Evolutionary conservation across 2,797 vertebrate genomes (phyloP), one percentile per base, ranked within the genome.

Genomic region (Limosa lapponica): DNA sequence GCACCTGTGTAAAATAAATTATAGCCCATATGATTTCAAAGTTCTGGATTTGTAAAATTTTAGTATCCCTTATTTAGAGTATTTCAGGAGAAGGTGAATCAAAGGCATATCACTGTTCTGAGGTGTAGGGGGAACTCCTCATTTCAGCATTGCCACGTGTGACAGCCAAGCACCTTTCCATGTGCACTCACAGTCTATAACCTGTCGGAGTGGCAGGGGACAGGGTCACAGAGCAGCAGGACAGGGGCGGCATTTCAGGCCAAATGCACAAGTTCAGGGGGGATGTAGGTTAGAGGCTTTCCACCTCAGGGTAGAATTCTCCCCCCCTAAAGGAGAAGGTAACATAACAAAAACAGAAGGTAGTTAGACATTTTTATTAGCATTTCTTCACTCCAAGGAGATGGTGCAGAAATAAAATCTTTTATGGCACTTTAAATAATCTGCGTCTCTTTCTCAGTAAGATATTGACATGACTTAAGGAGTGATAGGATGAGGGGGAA

Each of bases 101-200:
- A 72, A 59, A 72, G 46, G 3, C 16, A 22, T 28, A 66, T 43
- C 52, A 28, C 13, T 27, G 11, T 30, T 78, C 10, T 66, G 15
- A 2, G 0, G 34, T 15, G 13, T 14, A 36, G 57, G 27, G 0
- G 6, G 48, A 19, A 13, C n/a, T 43, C 3, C 12, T 66, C 17
- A 37, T 30, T 34, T 61, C 20, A 37, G 8, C 23, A 43, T 37
- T 27, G 36, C 34, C 32, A 13, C 3, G 4, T 2, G 10, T 17
- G 65, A 43, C 52, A 49, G 11, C 16, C 36, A 36, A 9, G 8
- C 1, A 3, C 8, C 19, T n/a, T 43, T 55, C 28, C 23, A 30
- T 70, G 18, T 5, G 32, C 6, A 5, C 39, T 59, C 16, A 6
- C 11, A 36, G 27, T 3, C 3, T 20, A 4, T 24, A 13, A 41